A percentile compares a stretch with the other conserved stretches of the same genome.
Evolutionary conservation across 2,888 invertebrate genomes (phyloP).

Genomic region (Drosophila suboccidentalis): DNA sequence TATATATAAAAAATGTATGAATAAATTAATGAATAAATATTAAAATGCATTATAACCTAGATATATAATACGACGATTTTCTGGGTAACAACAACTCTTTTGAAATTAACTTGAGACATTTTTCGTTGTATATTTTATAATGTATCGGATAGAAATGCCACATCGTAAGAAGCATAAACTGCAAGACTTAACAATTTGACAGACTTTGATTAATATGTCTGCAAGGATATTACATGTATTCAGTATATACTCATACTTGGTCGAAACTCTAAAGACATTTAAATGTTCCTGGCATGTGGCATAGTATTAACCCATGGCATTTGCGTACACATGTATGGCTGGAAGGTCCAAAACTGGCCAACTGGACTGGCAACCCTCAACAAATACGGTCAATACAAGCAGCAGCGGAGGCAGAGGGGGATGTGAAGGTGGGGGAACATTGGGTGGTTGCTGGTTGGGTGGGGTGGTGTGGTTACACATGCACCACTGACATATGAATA

Average conservation of each 20-base stretch:
- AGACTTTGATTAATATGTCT: constrained; percentile 2
- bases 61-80: neutral
- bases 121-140: neutral
- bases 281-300: neutral
- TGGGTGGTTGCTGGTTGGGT: constrained; percentile 10
- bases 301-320: constrained; percentile 5
- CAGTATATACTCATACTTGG: neutral
- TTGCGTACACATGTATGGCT: neutral
- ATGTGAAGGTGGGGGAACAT: neutral
- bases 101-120: neutral
- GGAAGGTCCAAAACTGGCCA: constrained; percentile 24
- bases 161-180: neutral
- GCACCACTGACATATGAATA: constrained; percentile 68
- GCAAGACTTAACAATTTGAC: constrained; percentile 1
- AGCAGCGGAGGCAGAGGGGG: neutral
- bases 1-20: no score
- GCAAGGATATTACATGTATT: neutral
- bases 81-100: neutral
- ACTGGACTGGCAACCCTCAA: constrained; percentile 21
- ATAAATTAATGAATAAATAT: no score
- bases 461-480: constrained; percentile 26
- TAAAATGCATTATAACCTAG: no score
- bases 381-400: constrained; percentile 10
- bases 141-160: neutral
- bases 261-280: neutral